Conservation (phyloP, 2,113 vertebrate species). For the Willisornis vidua region DNA sequence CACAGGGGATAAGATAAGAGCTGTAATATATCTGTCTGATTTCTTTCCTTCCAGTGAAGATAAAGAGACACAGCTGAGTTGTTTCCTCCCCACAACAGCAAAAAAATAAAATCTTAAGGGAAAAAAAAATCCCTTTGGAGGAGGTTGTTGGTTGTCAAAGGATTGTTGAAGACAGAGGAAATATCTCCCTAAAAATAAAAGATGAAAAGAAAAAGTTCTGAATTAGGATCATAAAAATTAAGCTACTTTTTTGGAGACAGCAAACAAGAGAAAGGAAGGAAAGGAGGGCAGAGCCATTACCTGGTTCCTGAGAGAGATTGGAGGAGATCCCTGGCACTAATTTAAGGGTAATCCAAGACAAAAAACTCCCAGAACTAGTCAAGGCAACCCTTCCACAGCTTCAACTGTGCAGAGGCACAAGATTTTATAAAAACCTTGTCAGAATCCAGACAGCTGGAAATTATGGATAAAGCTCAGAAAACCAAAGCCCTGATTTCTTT, state of each 20-base stretch:
- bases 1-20: constrained; percentile 8
- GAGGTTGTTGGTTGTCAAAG: neutral
- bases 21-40: neutral
- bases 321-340: neutral
- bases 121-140: neutral
- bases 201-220: neutral
- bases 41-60: constrained; percentile 21
- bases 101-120: neutral
- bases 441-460: neutral
- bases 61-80: constrained; percentile 20
- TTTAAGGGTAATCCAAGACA: neutral
- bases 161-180: neutral
- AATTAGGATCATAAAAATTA: neutral
- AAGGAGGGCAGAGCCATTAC: neutral
- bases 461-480: neutral
- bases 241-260: neutral
- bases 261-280: neutral
- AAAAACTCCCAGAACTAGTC: neutral
- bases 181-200: neutral
- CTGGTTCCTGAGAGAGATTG: neutral
- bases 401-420: too few species aligned
- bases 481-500: neutral
- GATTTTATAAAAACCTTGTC: neutral
- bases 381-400: neutral
- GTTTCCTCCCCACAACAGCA: neutral